phyloP scores from a whole-genome alignment of 2,888 invertebrate genomes.

The Tryphoninae sp. region DNA sequence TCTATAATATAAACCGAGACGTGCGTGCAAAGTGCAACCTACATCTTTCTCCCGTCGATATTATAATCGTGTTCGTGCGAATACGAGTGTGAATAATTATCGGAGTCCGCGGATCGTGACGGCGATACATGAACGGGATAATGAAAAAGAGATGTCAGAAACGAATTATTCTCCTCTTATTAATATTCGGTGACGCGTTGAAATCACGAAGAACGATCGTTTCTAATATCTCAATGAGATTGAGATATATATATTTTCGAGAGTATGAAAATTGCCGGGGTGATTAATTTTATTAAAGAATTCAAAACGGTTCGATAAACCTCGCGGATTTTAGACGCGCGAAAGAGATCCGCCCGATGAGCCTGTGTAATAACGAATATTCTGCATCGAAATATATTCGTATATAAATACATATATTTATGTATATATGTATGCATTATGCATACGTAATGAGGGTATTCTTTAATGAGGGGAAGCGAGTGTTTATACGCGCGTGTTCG shows the following conservation, averaged over 20 bases:
- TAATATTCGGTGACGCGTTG: constrained; percentile 38
- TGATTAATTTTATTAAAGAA: not conserved
- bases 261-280: not conserved
- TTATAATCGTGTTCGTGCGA: not conserved
- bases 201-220: constrained; percentile 15
- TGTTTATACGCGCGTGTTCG: not conserved
- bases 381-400: not conserved
- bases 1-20: not conserved
- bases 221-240: not conserved
- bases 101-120: constrained; percentile 29
- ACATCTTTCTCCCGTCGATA: constrained; percentile 12
- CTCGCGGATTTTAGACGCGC: not conserved
- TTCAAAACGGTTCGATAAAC: not conserved
- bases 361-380: not conserved
- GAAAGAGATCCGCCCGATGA: not conserved
- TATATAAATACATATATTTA: not conserved
- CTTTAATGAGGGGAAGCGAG: not conserved
- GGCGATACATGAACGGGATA: constrained; percentile 17
- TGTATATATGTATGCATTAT: not conserved
- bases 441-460: not conserved
- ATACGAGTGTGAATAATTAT: constrained; percentile 21
- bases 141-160: constrained; percentile 14
- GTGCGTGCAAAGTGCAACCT: constrained; percentile 42
- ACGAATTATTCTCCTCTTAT: constrained; percentile 23
- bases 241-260: no score